phyloP scores from a whole-genome alignment of 2,888 invertebrate genomes.

The Hecatera dysodea region DNA sequence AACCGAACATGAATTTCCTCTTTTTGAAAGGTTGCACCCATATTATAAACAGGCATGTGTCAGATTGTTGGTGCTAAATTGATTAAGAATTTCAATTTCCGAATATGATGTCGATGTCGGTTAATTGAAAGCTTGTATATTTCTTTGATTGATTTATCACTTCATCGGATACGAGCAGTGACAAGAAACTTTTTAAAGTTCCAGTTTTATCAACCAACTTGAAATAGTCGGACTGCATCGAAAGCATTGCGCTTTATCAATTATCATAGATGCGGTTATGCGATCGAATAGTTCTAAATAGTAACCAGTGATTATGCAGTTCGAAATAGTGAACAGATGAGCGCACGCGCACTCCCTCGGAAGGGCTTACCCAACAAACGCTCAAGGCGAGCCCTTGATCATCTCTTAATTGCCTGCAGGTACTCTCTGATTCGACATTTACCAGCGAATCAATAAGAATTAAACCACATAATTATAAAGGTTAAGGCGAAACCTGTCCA shows the following conservation, averaged over 20 bases:
- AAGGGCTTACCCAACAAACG: conserved; percentile 77
- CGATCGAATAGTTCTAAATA: conserved; percentile 69
- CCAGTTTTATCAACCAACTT: conserved; percentile 9
- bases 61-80: conserved; percentile 20
- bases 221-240: not conserved
- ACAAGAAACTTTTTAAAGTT: not conserved
- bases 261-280: conserved; percentile 63
- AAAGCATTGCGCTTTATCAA: conserved; percentile 47
- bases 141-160: conserved; percentile 24
- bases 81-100: conserved; percentile 30
- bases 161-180: conserved; percentile 8
- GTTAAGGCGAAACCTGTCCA: conserved; percentile 43
- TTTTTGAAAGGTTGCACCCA: conserved; percentile 66
- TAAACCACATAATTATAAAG: conserved; percentile 49
- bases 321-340: conserved; percentile 72
- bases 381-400: conserved; percentile 76
- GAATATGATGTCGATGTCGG: conserved; percentile 3
- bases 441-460: conserved; percentile 58
- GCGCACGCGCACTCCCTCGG: conserved; percentile 63
- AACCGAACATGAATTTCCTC: conserved; percentile 66
- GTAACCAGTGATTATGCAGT: conserved; percentile 68
- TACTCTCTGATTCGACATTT: conserved; percentile 66
- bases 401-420: conserved; percentile 68
- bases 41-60: conserved; percentile 44
- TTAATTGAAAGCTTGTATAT: conserved; percentile 15